Base-by-base conservation (phyloP, 1,140 invertebrate genomes). In the Stegodyphus mimosarum region DNA sequence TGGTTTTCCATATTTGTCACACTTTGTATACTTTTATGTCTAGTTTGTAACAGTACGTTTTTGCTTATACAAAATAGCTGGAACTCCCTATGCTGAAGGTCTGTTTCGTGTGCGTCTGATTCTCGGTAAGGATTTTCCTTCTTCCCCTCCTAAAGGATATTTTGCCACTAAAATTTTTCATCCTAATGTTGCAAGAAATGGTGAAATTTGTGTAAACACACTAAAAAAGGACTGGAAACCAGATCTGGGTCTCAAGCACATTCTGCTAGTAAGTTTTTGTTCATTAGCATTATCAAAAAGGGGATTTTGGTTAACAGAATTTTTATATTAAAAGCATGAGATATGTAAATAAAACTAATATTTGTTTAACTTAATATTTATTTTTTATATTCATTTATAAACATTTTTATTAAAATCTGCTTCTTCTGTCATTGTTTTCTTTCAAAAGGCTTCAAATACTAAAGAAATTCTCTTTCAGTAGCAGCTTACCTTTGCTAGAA, bases 121-220 rank as follows among this genome's bases (percentile, higher is more conserved):
- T 81, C 92, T 99, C 11, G 95, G 96, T 4, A 98, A 98, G 92
- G 96, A 97, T 90, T 99, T 98, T 91, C 98, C 98, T 33, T 93
- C 94, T 88, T 93, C 94, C 89, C 97, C 98, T 87, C 98, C 97
- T 18, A 98, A 98, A 91, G 97, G 96, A 64, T 97, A 94, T 91
- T 99, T 99, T 90, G 91, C 98, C 52, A 99, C 97, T 75, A 97
- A 97, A 93, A 98, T 99, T 89, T 99, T 99, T 92, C 97, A 99
- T 92, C 97, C 97, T 52, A 99, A 99, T 93, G 97, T 99, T 88
- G 95, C 97, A 11, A 93, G 93, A 88, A 96, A 95, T 92, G 97
- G 97, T 63, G 97, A 98, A 92, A 98, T 99, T 90, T 99, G 97
- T 92, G 98, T 99, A 0, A 98, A 99, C 91, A 98, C 97, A 77